Evolutionary conservation across 1,140 invertebrate species (phyloP).

Genomic region (Nasonia longicornis): DNA sequence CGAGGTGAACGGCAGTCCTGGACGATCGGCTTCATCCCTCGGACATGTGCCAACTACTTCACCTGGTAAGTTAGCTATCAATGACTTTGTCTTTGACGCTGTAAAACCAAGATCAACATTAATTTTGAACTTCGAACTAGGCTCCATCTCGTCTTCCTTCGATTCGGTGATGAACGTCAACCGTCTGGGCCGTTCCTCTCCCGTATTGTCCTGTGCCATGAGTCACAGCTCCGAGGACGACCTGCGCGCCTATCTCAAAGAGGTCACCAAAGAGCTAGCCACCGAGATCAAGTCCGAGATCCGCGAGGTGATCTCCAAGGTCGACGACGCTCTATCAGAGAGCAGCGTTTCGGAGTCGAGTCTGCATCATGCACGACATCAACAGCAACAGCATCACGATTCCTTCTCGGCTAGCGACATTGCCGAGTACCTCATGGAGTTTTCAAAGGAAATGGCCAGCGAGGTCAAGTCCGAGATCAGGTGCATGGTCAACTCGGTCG

Average conservation of each 20-base stretch:
- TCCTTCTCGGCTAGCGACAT: conserved; percentile 80
- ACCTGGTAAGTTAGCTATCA: conserved; percentile 38
- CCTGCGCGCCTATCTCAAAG: conserved; percentile 79
- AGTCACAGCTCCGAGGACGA: conserved; percentile 75
- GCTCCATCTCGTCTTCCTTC: conserved; percentile 61
- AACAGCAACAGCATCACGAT: conserved; percentile 66
- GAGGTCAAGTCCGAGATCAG: conserved; percentile 83
- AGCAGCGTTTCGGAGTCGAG: conserved; percentile 64
- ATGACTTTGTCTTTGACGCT: background rate
- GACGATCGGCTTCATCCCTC: conserved; percentile 57
- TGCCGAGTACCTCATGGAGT: conserved; percentile 80
- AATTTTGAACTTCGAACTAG: background rate
- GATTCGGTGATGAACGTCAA: conserved; percentile 66
- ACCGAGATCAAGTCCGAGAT: conserved; percentile 87
- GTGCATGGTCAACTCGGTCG: conserved; percentile 76
- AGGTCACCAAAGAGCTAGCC: conserved; percentile 81
- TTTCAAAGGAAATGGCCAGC: conserved; percentile 82
- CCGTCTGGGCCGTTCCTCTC: conserved; percentile 73
- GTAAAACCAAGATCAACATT: background rate
- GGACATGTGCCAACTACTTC: conserved; percentile 52
- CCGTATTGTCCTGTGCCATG: conserved; percentile 67
- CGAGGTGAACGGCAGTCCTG: conserved; percentile 57
- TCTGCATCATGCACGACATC: conserved; percentile 57
- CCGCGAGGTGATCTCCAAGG: conserved; percentile 81
- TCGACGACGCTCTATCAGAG: conserved; percentile 81